phyloP scores from a whole-genome alignment of 2,113 vertebrate species.

The Hippocampus guttulatus region DNA sequence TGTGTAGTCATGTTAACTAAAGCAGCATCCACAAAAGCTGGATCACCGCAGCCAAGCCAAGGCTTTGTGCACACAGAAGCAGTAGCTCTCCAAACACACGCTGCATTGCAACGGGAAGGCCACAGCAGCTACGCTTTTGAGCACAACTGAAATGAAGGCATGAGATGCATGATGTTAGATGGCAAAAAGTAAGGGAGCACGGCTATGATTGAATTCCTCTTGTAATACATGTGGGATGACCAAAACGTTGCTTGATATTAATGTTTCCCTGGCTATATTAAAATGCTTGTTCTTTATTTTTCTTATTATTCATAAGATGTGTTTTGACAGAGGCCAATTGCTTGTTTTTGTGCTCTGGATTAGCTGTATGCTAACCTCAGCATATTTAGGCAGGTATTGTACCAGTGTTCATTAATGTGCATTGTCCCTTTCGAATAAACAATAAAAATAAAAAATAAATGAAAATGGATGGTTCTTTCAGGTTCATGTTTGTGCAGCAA shows the following conservation, averaged over 20 bases:
- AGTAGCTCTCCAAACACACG: constrained; percentile 59
- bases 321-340: too few relatives aligned
- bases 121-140: constrained; percentile 50
- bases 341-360: too few relatives aligned
- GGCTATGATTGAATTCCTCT: constrained; percentile 56
- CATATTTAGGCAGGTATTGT: too few relatives aligned
- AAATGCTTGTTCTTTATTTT: background rate
- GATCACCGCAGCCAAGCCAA: constrained; percentile 58
- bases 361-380: too few relatives aligned
- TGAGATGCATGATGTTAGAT: constrained; percentile 57
- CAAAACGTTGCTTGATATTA: background rate
- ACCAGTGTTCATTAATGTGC: too few relatives aligned
- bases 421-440: too few relatives aligned
- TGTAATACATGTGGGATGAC: constrained; percentile 25
- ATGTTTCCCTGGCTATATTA: background rate
- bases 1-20: constrained; percentile 37
- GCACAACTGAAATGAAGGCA: constrained; percentile 62
- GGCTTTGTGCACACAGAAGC: constrained; percentile 57
- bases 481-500: too few relatives aligned
- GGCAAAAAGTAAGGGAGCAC: constrained; percentile 31
- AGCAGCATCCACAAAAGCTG: constrained; percentile 64
- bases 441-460: too few relatives aligned
- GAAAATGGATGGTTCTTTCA: too few relatives aligned
- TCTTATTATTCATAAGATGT: background rate
- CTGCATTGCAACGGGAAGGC: constrained; percentile 43